A percentile compares a stretch with the other conserved stretches of the same genome.
These are phyloP conservation scores for Leucoma salicis DNA, from an alignment of 2,888 invertebrate species.

Conservation along the genomic window DNA sequence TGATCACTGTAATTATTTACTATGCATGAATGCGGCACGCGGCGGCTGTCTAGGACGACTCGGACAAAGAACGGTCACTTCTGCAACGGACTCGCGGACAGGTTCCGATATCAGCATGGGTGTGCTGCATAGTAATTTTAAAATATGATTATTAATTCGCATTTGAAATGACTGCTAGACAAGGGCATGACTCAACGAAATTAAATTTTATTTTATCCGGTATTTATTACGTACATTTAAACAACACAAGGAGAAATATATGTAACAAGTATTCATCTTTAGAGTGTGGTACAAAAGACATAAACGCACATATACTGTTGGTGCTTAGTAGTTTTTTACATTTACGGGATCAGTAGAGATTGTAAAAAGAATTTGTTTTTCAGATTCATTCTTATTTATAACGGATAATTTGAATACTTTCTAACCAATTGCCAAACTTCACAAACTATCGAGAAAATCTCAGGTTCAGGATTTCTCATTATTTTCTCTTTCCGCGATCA, in stretches of 20 bases:
- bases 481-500: no score
- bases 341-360: no score
- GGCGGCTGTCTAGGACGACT: slow-evolving; percentile 74
- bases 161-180: slow-evolving; percentile 54
- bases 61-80: slow-evolving; percentile 76
- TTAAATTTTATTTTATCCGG: slow-evolving; percentile 7
- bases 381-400: no score
- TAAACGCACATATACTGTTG: no score
- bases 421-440: no score
- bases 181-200: slow-evolving; percentile 44
- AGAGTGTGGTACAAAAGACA: no score
- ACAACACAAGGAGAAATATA: slow-evolving; percentile 1
- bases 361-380: no score
- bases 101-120: slow-evolving; percentile 70
- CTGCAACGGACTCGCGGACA: slow-evolving; percentile 60
- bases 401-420: no score
- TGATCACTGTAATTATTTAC: slow-evolving; percentile 81
- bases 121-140: slow-evolving; percentile 67
- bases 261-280: no score
- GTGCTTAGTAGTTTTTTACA: no score
- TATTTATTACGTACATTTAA: background rate
- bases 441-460: no score
- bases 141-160: slow-evolving; percentile 66
- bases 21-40: slow-evolving; percentile 76
- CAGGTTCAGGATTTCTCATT: no score